phyloP scores from a whole-genome alignment of 1,140 invertebrate genomes.

The Protaetia brevitarsis region DNA sequence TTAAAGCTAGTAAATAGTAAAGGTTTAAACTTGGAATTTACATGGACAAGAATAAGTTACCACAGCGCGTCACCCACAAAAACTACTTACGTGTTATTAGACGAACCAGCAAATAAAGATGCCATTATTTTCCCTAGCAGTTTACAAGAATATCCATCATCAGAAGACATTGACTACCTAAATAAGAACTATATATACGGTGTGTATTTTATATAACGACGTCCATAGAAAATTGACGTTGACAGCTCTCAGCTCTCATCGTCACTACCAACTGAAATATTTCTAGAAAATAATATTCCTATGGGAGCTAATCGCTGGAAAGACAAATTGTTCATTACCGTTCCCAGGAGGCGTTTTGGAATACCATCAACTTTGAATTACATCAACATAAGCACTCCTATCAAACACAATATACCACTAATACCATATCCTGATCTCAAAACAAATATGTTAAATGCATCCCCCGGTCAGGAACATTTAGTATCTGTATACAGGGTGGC shows the following conservation, averaged over 20 bases:
- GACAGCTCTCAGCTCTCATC: too few relatives aligned
- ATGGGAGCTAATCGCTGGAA: slow-evolving; percentile 64
- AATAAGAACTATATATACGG: too few relatives aligned
- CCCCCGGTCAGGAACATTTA: slow-evolving; percentile 45
- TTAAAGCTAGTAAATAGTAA: neutral
- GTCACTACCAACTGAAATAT: too few relatives aligned
- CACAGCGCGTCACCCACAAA: neutral
- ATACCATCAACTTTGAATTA: slow-evolving; percentile 70
- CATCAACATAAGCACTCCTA: slow-evolving; percentile 50
- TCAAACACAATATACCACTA: slow-evolving; percentile 48
- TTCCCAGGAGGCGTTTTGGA: slow-evolving; percentile 62
- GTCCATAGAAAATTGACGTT: neutral
- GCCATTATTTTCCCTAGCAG: neutral
- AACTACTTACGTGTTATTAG: neutral
- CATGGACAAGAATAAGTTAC: slow-evolving; percentile 43
- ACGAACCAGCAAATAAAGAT: neutral
- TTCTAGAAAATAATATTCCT: slow-evolving; percentile 67
- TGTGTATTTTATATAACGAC: too few relatives aligned
- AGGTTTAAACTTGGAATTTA: slow-evolving; percentile 39
- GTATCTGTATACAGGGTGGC: slow-evolving; percentile 66
- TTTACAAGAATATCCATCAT: too few relatives aligned
- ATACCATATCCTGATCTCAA: slow-evolving; percentile 62
- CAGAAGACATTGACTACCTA: too few relatives aligned
- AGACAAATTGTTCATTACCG: slow-evolving; percentile 68
- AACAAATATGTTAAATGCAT: slow-evolving; percentile 53